A percentile compares a stretch with the other conserved stretches of the same genome.
Evolutionary conservation across 1,140 invertebrate species (phyloP).

Genomic region (Galleria mellonella): DNA sequence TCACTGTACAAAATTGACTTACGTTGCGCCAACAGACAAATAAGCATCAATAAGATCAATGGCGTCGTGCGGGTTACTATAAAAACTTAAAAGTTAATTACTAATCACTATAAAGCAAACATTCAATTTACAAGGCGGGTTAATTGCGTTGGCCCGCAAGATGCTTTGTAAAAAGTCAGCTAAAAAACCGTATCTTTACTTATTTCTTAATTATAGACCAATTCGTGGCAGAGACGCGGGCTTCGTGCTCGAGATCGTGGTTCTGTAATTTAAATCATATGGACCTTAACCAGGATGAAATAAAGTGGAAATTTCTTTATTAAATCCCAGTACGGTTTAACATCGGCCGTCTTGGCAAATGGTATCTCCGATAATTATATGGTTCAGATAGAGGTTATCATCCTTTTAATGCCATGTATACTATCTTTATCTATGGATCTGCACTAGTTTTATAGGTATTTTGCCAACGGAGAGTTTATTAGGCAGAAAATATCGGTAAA

Average conservation of each 20-base stretch:
- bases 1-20: conserved; percentile 41
- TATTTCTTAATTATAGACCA: conserved; percentile 74
- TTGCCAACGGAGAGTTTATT: conserved; percentile 9
- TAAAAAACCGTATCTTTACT: conserved; percentile 70
- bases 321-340: conserved; percentile 10
- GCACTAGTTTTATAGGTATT: conserved; percentile 34
- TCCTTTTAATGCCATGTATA: conserved; percentile 54
- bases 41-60: conserved; percentile 42
- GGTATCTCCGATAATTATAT: conserved; percentile 67
- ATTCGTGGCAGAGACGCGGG: conserved; percentile 58
- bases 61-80: conserved; percentile 36
- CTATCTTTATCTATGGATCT: conserved; percentile 50
- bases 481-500: background rate
- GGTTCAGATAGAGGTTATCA: conserved; percentile 65
- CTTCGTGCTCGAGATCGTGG: conserved; percentile 33
- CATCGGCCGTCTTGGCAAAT: conserved; percentile 48
- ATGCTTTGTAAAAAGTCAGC: conserved; percentile 64
- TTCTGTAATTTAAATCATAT: conserved; percentile 6
- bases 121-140: conserved; percentile 72
- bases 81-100: conserved; percentile 66
- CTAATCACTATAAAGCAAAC: conserved; percentile 73
- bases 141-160: conserved; percentile 62
- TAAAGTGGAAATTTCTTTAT: conserved; percentile 24
- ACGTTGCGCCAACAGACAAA: conserved; percentile 41
- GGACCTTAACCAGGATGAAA: conserved; percentile 13